phyloP scores from a whole-genome alignment of 1,140 invertebrate genomes.

The Tetraneura akinire region DNA sequence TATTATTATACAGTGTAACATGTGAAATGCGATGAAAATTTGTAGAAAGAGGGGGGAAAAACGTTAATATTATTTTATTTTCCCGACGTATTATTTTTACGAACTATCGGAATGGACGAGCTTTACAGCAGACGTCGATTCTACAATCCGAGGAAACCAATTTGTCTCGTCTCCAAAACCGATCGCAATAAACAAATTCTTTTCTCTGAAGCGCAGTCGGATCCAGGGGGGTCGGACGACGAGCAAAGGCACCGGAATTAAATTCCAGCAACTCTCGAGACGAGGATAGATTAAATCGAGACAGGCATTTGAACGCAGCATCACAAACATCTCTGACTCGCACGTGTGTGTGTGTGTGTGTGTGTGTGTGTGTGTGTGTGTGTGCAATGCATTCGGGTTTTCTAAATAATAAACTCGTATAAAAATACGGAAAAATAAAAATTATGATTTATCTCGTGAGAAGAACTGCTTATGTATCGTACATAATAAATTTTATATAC shows the following conservation, averaged over 20 bases:
- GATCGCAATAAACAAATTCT: conserved; percentile 44
- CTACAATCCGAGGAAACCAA: conserved; percentile 13
- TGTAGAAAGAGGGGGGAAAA: background rate
- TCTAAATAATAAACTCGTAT: too few species aligned
- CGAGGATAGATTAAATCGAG: conserved; percentile 22
- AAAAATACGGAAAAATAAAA: too few species aligned
- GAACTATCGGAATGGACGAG: background rate
- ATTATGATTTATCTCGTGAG: background rate
- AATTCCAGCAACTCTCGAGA: conserved; percentile 4
- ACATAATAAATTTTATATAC: too few species aligned
- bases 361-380: too few species aligned
- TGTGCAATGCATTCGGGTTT: background rate
- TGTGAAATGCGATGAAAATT: background rate
- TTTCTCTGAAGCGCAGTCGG: background rate
- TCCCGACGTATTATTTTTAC: background rate
- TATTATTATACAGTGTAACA: too few species aligned
- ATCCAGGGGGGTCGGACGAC: background rate
- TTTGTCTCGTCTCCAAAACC: conserved; percentile 39
- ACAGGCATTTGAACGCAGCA: background rate
- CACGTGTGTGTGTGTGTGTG: too few species aligned
- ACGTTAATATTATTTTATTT: background rate
- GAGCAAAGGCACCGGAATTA: conserved; percentile 2
- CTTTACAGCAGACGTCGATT: background rate
- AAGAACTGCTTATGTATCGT: background rate
- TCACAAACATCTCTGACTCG: background rate